Evolutionary conservation across 1,140 invertebrate genomes (phyloP), one percentile per base, ranked within the genome.

Genomic region (Drosophila baimaii): DNA sequence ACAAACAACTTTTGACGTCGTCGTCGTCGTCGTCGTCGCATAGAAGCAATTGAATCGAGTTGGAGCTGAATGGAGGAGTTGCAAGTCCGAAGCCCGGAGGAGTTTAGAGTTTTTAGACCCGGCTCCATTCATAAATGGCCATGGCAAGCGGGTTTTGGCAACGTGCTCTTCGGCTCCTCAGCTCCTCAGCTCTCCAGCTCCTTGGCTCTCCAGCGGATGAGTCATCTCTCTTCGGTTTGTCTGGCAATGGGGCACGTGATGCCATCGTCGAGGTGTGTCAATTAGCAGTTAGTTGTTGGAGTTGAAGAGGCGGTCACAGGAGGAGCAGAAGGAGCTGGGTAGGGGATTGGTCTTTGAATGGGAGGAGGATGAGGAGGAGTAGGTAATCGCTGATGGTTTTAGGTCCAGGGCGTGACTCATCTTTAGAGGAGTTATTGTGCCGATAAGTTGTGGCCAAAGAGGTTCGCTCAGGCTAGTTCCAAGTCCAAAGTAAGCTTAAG

Each of bases 221-320:
- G 39, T 80, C 78, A 81, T 73, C 52, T 63, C 52, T 63, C 35
- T 44, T 27, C 58, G 54, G 64, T 37, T 31, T 58, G 54, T 29
- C 44, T 72, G 69, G 70, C 68, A 69, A 64, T 77, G 61, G 59
- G 62, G 81, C 81, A 85, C 77, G 81, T 85, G 81, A 84, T 85
- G 81, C 54, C 77, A 76, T 59, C 74, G 76, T 83, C 69, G 84
- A 89, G 84, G 84, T 88, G 80, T 88, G 84, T 88, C 85, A 88
- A 83, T 89, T 84, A 88, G 77, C 84, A 90, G 85, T 52, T 79
- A 70, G 79, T 86, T 86, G 81, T 81, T 75, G 77, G 55, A 83
- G 65, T 55, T 71, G 52, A 27, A 71, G 69, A 71, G 68, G 65
- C 68, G 68, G 65, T 39, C 51, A 49, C 66, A 71, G 35, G 33